Evolutionary conservation across 2,113 vertebrate genomes (phyloP).

Genomic region (Recurvirostra avosetta): DNA sequence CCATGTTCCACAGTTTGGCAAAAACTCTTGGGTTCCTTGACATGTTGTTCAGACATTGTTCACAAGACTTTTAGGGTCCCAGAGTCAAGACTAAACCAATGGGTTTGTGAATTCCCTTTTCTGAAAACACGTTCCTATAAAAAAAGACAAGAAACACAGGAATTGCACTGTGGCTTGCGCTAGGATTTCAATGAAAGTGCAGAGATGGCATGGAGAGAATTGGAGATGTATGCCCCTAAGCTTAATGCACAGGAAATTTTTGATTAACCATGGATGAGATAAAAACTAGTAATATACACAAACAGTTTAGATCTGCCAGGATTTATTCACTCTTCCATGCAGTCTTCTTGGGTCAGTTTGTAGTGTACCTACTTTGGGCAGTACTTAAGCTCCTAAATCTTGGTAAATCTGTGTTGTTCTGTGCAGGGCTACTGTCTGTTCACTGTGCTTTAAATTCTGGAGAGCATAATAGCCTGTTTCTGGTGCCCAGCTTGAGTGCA

Average conservation of each 20-base stretch:
- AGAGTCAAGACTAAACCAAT: background rate
- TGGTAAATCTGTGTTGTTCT: background rate
- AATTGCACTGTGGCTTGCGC: background rate
- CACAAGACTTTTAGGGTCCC: background rate
- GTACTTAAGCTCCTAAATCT: background rate
- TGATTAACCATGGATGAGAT: background rate
- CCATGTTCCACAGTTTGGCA: background rate
- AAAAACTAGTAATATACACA: background rate
- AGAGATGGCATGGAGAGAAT: background rate
- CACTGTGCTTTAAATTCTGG: background rate
- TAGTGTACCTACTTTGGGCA: background rate
- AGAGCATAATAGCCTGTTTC: background rate
- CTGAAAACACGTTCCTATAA: background rate
- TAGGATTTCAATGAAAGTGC: background rate
- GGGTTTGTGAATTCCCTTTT: background rate
- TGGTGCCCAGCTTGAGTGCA: background rate
- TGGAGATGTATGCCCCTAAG: background rate
- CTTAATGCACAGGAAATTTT: background rate
- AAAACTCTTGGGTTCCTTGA: background rate
- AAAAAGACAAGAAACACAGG: background rate
- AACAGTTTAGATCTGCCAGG: background rate
- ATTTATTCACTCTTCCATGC: background rate
- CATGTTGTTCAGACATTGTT: background rate
- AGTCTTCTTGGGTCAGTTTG: background rate
- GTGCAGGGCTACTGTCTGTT: background rate